A percentile compares a stretch with the other conserved stretches of the same genome.
phyloP scores from a whole-genome alignment of 2,888 invertebrate genomes.

The Rutpela maculata region DNA sequence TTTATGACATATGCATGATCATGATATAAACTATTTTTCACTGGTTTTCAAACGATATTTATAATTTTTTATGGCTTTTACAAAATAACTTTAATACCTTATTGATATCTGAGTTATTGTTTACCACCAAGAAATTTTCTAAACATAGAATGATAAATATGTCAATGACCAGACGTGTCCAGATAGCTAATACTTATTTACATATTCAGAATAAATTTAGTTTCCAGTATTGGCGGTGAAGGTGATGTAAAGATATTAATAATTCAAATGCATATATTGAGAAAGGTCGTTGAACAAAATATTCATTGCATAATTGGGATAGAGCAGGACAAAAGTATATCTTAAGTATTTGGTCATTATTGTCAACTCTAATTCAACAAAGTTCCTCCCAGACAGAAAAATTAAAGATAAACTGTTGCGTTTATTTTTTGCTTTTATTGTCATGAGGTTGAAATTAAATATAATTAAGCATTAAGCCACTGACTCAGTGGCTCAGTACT shows the following conservation, averaged over 20 bases:
- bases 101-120: neutral
- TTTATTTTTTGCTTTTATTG: too few relatives aligned
- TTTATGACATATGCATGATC: too few relatives aligned
- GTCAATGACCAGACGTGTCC: conserved; percentile 7
- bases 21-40: too few relatives aligned
- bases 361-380: too few relatives aligned
- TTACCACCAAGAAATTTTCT: neutral
- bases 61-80: too few relatives aligned
- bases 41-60: too few relatives aligned
- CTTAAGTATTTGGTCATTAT: neutral
- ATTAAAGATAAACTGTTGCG: too few relatives aligned
- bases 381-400: too few relatives aligned
- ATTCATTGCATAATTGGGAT: neutral
- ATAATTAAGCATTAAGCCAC: too few relatives aligned
- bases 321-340: neutral
- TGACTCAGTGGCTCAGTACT: too few relatives aligned
- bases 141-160: neutral
- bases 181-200: conserved; percentile 1
- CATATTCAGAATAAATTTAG: neutral
- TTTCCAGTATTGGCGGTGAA: neutral
- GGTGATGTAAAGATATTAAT: neutral
- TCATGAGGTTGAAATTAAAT: too few relatives aligned
- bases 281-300: neutral
- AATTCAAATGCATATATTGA: neutral
- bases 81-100: too few relatives aligned